A percentile compares a stretch with the other conserved stretches of the same genome.
phyloP scores from a whole-genome alignment of 2,113 vertebrate species.

The Labeo catla region DNA sequence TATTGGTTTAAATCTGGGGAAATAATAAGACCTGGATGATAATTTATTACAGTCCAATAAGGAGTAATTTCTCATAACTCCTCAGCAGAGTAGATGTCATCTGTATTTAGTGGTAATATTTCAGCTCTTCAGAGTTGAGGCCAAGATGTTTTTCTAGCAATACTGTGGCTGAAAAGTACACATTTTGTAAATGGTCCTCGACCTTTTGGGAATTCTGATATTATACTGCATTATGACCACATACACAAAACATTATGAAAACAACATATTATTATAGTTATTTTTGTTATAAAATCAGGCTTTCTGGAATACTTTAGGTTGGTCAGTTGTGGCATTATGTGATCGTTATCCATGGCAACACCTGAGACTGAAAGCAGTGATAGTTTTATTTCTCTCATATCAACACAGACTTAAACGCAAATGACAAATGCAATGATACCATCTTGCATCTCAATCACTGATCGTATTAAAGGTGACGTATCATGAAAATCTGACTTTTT shows the following conservation, averaged over 20 bases:
- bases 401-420: neutral
- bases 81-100: neutral
- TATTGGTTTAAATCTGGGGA: neutral
- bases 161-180: neutral
- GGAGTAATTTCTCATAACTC: neutral
- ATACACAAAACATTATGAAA: neutral
- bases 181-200: neutral
- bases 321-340: neutral
- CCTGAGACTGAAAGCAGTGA: too few relatives aligned
- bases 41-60: neutral
- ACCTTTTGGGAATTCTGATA: too few relatives aligned
- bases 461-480: neutral
- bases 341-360: neutral
- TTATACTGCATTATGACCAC: neutral
- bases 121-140: neutral
- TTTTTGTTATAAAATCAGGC: neutral
- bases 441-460: neutral
- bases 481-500: too few relatives aligned
- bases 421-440: neutral
- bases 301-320: neutral
- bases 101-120: neutral
- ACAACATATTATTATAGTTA: neutral
- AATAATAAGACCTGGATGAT: conserved; percentile 1
- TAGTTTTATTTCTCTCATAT: too few relatives aligned
- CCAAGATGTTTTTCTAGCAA: neutral